A percentile compares a stretch with the other conserved stretches of the same genome.
Conservation (phyloP, 1,140 invertebrate genomes). For the Penaeus chinensis region DNA sequence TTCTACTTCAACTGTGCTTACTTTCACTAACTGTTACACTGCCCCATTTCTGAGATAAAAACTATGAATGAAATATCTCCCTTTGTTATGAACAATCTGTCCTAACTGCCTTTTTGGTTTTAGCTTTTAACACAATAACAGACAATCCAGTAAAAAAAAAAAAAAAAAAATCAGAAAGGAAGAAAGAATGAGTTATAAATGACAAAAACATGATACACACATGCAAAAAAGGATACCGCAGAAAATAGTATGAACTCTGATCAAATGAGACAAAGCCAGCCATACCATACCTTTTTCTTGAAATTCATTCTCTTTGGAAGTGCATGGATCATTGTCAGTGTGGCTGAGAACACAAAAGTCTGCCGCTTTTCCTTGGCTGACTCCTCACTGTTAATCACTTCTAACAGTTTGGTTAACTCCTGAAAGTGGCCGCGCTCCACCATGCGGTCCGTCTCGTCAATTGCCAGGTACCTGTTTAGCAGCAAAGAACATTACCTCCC, state of each 20-base stretch:
- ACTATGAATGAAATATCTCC: no score
- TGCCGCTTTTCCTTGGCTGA: constrained; percentile 74
- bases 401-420: constrained; percentile 86
- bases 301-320: constrained; percentile 72
- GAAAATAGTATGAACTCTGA: neutral
- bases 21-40: no score
- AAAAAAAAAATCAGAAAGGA: no score
- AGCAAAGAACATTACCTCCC: no score
- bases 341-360: constrained; percentile 98
- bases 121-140: no score
- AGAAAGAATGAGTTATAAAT: no score
- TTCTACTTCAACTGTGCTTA: no score
- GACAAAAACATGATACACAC: neutral
- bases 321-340: constrained; percentile 89
- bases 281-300: constrained; percentile 45
- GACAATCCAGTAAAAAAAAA: no score
- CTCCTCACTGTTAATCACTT: constrained; percentile 79
- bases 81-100: no score
- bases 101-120: no score
- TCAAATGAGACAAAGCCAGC: neutral
- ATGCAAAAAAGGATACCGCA: neutral
- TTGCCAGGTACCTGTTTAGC: constrained; percentile 80
- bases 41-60: no score
- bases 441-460: constrained; percentile 99
- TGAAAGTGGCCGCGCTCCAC: constrained; percentile 96